phyloP scores from a whole-genome alignment of 2,113 vertebrate genomes.

The Centropus unirufus region DNA sequence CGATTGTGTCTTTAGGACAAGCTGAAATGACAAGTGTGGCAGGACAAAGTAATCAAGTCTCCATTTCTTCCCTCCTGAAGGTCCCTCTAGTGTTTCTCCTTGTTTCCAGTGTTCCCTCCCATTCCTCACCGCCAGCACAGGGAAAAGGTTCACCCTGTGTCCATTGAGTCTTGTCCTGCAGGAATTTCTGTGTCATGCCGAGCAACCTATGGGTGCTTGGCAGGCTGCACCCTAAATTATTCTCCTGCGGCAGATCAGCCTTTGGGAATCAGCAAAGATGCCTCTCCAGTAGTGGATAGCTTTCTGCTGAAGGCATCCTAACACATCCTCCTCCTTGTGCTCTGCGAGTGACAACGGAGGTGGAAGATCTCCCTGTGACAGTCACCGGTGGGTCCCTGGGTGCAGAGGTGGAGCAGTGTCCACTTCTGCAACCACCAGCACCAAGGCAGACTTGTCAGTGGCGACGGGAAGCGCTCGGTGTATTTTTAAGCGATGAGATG shows the following conservation, averaged over 20 bases:
- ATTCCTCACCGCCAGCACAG: rapidly evolving
- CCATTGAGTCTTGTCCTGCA: background rate
- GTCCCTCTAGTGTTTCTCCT: background rate
- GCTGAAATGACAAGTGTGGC: background rate
- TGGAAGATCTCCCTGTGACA: no score
- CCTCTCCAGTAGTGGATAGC: background rate
- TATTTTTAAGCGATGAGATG: background rate
- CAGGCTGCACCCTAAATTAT: background rate
- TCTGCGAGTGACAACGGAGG: background rate
- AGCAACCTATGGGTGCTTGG: background rate
- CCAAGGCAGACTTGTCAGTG: background rate
- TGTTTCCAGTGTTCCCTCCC: background rate
- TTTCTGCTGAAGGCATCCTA: background rate
- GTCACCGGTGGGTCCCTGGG: background rate
- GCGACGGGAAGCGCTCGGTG: rapidly evolving
- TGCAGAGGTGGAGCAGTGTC: background rate
- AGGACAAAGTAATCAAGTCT: background rate
- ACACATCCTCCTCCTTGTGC: background rate
- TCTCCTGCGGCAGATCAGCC: background rate
- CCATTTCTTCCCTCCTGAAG: background rate
- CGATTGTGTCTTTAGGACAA: background rate
- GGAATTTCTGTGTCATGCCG: background rate
- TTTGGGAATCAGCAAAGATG: background rate
- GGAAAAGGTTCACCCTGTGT: background rate
- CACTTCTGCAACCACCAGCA: background rate